phyloP scores from a whole-genome alignment of 2,888 invertebrate genomes.

The Microctonus hyperodae region DNA sequence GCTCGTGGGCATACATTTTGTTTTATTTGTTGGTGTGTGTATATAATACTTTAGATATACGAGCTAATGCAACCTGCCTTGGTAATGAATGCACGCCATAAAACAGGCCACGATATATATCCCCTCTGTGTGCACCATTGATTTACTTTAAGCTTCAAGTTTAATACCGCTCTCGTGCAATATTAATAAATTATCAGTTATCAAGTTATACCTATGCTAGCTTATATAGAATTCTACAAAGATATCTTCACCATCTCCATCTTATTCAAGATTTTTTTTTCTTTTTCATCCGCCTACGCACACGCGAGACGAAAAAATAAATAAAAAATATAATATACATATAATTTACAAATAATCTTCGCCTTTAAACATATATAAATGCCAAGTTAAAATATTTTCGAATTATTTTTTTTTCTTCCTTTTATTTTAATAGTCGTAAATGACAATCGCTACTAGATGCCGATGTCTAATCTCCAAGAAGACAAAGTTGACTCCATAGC shows the following conservation, averaged over 20 bases:
- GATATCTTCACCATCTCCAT: slow-evolving; percentile 15
- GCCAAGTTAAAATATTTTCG: not conserved
- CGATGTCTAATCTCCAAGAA: not conserved
- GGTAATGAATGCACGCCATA: slow-evolving; percentile 62
- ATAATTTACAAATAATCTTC: slow-evolving; percentile 14
- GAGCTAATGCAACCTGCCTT: slow-evolving; percentile 58
- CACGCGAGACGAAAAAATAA: not conserved
- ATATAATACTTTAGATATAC: slow-evolving; percentile 54
- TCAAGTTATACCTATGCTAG: slow-evolving; percentile 49
- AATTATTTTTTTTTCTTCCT: not conserved
- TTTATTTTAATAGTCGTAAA: not conserved
- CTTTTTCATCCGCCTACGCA: not conserved
- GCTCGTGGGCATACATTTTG: not conserved
- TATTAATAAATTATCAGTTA: slow-evolving; percentile 62
- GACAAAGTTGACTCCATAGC: not conserved
- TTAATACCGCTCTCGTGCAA: slow-evolving; percentile 51
- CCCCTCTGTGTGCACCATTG: slow-evolving; percentile 43
- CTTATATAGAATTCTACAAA: slow-evolving; percentile 4
- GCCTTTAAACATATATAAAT: not conserved
- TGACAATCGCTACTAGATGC: not conserved
- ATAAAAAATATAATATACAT: not conserved
- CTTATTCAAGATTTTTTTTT: not conserved
- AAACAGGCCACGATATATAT: slow-evolving; percentile 52
- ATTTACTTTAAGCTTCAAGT: slow-evolving; percentile 54
- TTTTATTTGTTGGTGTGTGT: not conserved